phyloP scores from a whole-genome alignment of 2,888 invertebrate genomes.

The Plagodis dolabraria region DNA sequence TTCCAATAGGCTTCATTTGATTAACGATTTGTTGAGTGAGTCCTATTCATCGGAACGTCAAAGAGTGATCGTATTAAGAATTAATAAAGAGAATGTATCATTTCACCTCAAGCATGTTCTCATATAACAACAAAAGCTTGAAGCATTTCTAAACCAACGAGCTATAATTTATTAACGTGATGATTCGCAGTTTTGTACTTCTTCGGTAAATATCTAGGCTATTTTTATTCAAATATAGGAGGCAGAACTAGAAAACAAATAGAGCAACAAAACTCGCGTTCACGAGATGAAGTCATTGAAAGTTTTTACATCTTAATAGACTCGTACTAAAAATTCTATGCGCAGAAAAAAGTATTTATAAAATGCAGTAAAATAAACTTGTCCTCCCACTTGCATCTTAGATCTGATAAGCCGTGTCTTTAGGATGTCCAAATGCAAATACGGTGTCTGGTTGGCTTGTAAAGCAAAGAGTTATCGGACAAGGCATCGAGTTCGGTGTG shows the following conservation, averaged over 20 bases:
- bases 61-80: constrained; percentile 79
- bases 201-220: constrained; percentile 26
- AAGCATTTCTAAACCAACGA: constrained; percentile 41
- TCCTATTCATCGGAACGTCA: constrained; percentile 77
- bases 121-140: constrained; percentile 34
- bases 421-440: constrained; percentile 70
- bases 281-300: constrained; percentile 22
- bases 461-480: constrained; percentile 65
- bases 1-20: constrained; percentile 74
- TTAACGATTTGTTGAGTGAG: constrained; percentile 84
- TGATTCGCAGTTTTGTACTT: constrained; percentile 49
- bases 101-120: constrained; percentile 59
- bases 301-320: constrained; percentile 39
- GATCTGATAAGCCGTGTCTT: constrained; percentile 53
- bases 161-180: constrained; percentile 45
- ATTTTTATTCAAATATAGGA: constrained; percentile 15
- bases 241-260: constrained; percentile 18
- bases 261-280: constrained; percentile 17
- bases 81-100: constrained; percentile 77
- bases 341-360: constrained; percentile 29
- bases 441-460: constrained; percentile 60
- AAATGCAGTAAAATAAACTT: constrained; percentile 43
- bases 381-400: constrained; percentile 45
- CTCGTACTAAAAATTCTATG: constrained; percentile 24
- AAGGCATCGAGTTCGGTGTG: constrained; percentile 51